A percentile compares a stretch with the other conserved stretches of the same genome.
These are phyloP conservation scores for Pollachius pollachius DNA, from an alignment of 2,113 vertebrate species.

Conservation along the genomic window DNA sequence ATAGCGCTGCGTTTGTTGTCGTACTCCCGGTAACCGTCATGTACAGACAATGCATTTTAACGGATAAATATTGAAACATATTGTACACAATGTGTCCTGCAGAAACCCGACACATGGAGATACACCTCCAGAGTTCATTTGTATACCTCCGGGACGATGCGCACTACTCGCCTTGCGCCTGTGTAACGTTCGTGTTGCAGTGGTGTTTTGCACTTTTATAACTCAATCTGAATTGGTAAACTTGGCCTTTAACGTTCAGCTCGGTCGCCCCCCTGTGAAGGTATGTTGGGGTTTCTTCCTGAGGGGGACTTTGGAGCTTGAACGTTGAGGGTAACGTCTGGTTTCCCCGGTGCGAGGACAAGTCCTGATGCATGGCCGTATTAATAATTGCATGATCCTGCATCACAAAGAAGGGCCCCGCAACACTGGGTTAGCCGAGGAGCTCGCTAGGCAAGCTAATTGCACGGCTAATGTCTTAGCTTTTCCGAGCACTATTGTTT, in stretches of 20 bases:
- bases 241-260: no score
- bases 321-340: no score
- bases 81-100: no score
- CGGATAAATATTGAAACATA: not conserved
- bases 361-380: constrained; percentile 25
- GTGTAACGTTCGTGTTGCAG: no score
- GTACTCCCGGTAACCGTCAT: constrained; percentile 42
- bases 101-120: no score
- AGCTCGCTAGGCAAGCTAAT: constrained; percentile 51
- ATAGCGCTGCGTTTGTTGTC: constrained; percentile 23
- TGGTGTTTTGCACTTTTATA: no score
- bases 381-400: constrained; percentile 68
- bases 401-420: constrained; percentile 72
- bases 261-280: not conserved
- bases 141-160: no score
- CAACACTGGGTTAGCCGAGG: constrained; percentile 53
- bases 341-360: no score
- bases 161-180: no score
- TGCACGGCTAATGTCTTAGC: constrained; percentile 6
- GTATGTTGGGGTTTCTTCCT: not conserved
- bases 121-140: no score
- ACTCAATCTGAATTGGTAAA: no score
- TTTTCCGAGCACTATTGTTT: not conserved
- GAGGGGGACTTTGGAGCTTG: not conserved
- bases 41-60: constrained; percentile 2